Percentiles rank a stretch among this genome's conserved stretches.
phyloP scores from a whole-genome alignment of 2,113 vertebrate species.

The Chelonoidis abingdonii region DNA sequence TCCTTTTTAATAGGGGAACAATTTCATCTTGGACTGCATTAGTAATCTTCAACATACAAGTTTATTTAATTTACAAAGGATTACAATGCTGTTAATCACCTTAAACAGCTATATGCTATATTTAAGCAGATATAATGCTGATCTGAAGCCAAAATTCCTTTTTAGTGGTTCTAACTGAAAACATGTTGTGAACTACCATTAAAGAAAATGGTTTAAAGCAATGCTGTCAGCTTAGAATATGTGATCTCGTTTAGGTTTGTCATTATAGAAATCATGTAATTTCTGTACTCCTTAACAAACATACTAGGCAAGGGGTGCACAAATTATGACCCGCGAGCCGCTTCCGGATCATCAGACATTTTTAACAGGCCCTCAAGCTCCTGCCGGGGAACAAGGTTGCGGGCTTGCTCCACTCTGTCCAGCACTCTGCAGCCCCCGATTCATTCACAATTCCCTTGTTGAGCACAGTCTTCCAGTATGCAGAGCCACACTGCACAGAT shows the following conservation, averaged over 20 bases:
- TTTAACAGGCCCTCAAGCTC: too few species aligned
- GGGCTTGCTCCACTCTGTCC: too few species aligned
- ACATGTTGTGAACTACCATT: not conserved
- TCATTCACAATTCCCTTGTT: too few species aligned
- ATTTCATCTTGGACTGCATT: not conserved
- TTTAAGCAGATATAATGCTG: not conserved
- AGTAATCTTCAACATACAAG: not conserved
- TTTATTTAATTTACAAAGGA: not conserved
- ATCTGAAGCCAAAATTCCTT: not conserved
- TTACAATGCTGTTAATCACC: rapidly evolving
- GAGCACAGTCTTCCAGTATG: too few species aligned
- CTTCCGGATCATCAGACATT: too few species aligned
- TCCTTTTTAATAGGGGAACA: not conserved
- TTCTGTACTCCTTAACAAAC: not conserved
- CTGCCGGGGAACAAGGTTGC: too few species aligned
- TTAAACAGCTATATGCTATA: not conserved
- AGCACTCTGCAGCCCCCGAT: too few species aligned
- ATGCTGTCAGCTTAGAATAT: not conserved
- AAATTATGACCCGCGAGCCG: too few species aligned
- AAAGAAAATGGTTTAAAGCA: not conserved
- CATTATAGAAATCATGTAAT: too few species aligned
- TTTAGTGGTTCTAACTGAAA: not conserved
- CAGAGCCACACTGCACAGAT: too few species aligned
- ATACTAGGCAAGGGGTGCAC: too few species aligned
- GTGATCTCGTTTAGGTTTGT: not conserved